A percentile compares a stretch with the other conserved stretches of the same genome.
These are phyloP conservation scores for Meghimatium bilineatum DNA, from an alignment of 2,888 invertebrate genomes.

Conservation along the genomic window DNA sequence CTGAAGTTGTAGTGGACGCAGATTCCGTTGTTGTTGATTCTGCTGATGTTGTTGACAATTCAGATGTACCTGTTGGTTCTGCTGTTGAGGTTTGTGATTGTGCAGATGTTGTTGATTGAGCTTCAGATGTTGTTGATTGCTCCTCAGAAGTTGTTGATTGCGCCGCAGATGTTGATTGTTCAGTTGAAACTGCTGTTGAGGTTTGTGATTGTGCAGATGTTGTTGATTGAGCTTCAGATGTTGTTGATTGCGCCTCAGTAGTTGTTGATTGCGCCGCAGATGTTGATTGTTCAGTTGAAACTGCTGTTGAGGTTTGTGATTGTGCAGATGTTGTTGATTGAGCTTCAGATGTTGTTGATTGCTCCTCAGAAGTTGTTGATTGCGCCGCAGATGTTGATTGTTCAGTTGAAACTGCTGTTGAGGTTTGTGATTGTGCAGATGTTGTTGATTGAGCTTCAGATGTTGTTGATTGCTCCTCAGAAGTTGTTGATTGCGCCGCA, in stretches of 20 bases:
- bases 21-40: conserved; percentile 7
- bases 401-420: background rate
- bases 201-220: background rate
- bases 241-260: background rate
- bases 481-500: background rate
- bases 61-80: no score
- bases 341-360: background rate
- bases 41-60: no score
- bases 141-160: no score
- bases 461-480: background rate
- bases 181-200: no score
- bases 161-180: no score
- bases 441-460: background rate
- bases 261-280: background rate
- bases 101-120: no score
- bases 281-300: background rate
- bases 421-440: no score
- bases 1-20: background rate
- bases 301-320: no score
- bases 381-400: background rate
- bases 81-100: no score
- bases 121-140: no score
- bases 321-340: background rate
- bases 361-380: background rate
- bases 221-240: background rate